A percentile compares a stretch with the other conserved stretches of the same genome.
Conservation (phyloP, 2,113 vertebrate species). For the Cnemophilus loriae region DNA sequence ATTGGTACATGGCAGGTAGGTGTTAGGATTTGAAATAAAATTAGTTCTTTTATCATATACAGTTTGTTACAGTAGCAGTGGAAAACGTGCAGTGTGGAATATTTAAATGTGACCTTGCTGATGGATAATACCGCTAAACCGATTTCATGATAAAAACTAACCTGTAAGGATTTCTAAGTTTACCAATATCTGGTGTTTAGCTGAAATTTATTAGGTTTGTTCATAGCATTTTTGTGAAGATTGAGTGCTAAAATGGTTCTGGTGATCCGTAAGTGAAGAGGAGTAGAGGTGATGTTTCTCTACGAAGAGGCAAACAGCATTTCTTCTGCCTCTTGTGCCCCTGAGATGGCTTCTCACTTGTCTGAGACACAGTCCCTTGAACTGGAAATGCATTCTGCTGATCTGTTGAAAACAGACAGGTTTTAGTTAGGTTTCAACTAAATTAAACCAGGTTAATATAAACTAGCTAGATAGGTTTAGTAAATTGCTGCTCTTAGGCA, state of each 20-base stretch:
- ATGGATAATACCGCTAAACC: background rate
- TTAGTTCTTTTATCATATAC: background rate
- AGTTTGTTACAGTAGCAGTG: background rate
- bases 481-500: background rate
- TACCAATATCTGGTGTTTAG: background rate
- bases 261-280: background rate
- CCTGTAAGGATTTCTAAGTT: background rate
- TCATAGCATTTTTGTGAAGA: background rate
- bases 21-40: background rate
- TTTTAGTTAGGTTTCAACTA: background rate
- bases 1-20: background rate
- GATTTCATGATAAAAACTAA: background rate
- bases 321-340: background rate
- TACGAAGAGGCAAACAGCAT: background rate
- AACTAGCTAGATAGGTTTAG: background rate
- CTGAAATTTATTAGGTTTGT: background rate
- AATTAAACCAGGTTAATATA: background rate
- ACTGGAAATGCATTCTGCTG: background rate
- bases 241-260: background rate
- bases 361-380: background rate
- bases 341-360: background rate
- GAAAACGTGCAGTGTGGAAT: background rate
- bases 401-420: background rate
- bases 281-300: background rate
- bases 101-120: background rate